Base-by-base conservation (phyloP, 2,888 invertebrate genomes). In the Polyommatus icarus region DNA sequence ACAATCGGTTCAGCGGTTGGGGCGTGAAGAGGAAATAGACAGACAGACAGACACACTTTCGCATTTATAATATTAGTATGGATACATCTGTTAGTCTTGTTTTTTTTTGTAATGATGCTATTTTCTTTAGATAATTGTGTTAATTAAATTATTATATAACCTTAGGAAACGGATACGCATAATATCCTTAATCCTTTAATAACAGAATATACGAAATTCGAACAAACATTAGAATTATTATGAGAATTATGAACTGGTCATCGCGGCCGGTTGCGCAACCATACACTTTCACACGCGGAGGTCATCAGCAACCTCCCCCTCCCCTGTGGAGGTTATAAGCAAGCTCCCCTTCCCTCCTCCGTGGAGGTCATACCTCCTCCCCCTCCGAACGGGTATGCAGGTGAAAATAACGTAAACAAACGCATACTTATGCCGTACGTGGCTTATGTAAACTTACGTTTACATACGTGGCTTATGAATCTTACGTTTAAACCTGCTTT, bases 151-250 rank as follows among this genome's bases (percentile, higher is more conserved):
- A 67, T 67, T 29, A 32, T 32, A 67, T 67, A 67, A 67, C 29
- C 5, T 29, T 0, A 15, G 67, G 67, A 67, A 67, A 67, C 29
- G 67, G 67, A 29, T 6, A 32, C 2, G 29, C 18, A 67, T 67
- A 61, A 61, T 61, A 32, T 67, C 18, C 29, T 18, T 15, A 67
- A 32, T 67, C 6, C 32, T 67, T 32, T 29, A 29, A 67, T 32
- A 67, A 67, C 12, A 10, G 12, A 12, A 67, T 24, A 24, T 10
- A 67, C 12, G 5, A 67, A 67, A 67, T 67, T 67, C 67, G 7
- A 67, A 67, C 67, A 29, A 67, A 67, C 29, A 67, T 15, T 67
- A 67, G 67, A 67, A 67, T 67, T 61, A 61, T 61, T 61, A 61
- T 61, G 24, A 59, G 59, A 4, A 61, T 61, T 32, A 67, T 67